Evolutionary conservation across 2,113 vertebrate genomes (phyloP), one percentile per base, ranked within the genome.

Genomic region (Gulo gulo): DNA sequence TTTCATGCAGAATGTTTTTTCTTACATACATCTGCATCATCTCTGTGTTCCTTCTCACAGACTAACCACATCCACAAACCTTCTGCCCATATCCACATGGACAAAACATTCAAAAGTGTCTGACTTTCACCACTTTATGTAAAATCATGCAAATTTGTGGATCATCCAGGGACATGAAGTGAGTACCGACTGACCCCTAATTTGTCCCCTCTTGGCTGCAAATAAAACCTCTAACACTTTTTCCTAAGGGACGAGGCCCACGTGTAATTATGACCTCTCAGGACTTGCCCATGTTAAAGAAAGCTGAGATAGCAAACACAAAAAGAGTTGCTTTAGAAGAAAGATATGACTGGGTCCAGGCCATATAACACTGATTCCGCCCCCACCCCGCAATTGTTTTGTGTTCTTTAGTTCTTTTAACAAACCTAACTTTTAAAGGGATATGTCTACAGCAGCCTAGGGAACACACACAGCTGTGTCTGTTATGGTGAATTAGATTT

Each of bases 351-450:
- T 95, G 52, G 76, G 63, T 63, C 45, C 21, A 87, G 89, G 84
- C 50, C 67, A 74, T 16, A 79, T 15, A 61, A 47, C 14, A 71
- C 11, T 18, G n/a, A 81, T 47, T 61, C 76, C 18, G 4, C 50
- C 12, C 13, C 10, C 2, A 14, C 73, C 3, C 10, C 7, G 7
- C 36, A 52, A 59, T 76, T 74, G n/a, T 74, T 94, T 97, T 45
- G 18, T 83, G 63, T 89, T 86, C 81, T 94, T 95, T 97, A 74
- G 84, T 97, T 93, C 81, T 89, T 92, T 95, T 85, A 96, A 94
- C 79, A 82, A 97, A 95, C 34, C 63, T 96, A 88, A 96, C 69
- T 95, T 93, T 67, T 87, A 93, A 97, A 94, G 79, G 94, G 55
- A 76, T 93, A 55, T 94, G 79, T 96, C 93, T 95, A 96, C 55